Evolutionary conservation across 35 echinoderm and acorn worm genomes (phyloP).

Genomic region (Amphiura filiformis): DNA sequence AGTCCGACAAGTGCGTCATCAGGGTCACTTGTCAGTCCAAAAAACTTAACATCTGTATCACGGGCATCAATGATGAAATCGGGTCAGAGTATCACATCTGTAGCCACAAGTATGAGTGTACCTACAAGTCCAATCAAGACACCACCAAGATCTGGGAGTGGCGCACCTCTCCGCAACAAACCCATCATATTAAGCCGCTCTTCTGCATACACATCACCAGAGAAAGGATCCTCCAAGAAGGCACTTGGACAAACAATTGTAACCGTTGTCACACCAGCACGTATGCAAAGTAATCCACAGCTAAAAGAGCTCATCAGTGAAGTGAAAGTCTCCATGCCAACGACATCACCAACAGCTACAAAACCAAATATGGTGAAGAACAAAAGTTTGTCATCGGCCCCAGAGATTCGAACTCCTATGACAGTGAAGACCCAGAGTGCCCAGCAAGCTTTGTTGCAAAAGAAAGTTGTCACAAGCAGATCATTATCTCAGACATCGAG

Average conservation of each 20-base stretch:
- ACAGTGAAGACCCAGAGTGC: neutral
- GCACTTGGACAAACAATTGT: constrained; percentile 61
- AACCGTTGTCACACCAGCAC: constrained; percentile 9
- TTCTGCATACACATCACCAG: constrained; percentile 67
- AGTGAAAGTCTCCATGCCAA: neutral
- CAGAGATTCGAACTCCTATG: neutral
- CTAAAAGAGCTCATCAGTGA: neutral
- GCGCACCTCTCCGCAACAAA: constrained; percentile 26
- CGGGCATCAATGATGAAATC: neutral
- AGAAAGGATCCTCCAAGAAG: constrained; percentile 74
- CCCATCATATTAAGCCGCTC: constrained; percentile 82
- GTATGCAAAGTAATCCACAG: neutral
- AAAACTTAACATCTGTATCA: neutral
- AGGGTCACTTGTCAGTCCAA: neutral
- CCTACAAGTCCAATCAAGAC: constrained; percentile 23
- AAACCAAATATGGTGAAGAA: neutral
- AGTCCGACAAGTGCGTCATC: neutral
- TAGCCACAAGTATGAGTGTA: neutral
- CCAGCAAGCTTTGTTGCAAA: neutral
- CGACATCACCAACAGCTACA: neutral
- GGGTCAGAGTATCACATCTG: too few species aligned
- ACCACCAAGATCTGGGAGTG: constrained; percentile 12
- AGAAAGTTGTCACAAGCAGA: neutral
- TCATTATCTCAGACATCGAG: neutral
- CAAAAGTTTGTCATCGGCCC: neutral